Evolutionary conservation across 2,797 vertebrate genomes (phyloP), one percentile per base, ranked within the genome.

Genomic region (Myotis findleyi): DNA sequence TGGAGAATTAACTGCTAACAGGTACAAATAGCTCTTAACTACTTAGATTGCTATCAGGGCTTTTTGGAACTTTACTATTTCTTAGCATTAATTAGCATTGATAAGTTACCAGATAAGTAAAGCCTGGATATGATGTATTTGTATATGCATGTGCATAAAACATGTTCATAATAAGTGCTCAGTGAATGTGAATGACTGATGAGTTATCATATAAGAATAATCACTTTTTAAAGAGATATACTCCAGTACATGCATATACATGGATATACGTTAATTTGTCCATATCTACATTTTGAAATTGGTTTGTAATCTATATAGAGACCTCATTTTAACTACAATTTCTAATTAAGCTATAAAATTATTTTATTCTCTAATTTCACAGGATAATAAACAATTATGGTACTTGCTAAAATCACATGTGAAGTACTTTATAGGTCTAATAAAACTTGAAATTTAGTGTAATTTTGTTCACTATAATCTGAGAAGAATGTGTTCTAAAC

Each of bases 401-500:
- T 62, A 7, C 44, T 81, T 96, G 20, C n/a, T 83, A 89, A 89
- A 79, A 36, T 83, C n/a, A 95, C 9, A 80, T 1, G 33, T 85
- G 10, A 86, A 93, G 71, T 27, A 82, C 18, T 94, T 93, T 59
- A 80, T 7, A 86, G 23, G 23, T 94, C 55, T 89, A 30, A 92
- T 0, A 94, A 23, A 77, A 27, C 16, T 75, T 87, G 27, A 73
- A 93, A 93, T 25, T 62, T 87, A 93, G 91, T 57, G 82, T 68
- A 91, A 62, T 84, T 93, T 72, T 95, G 73, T 36, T 73, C 53
- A 81, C 49, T 51, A 27, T 71, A 86, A 93, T 44, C 73, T 72
- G 49, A 93, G 30, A 92, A 95, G 75, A 91, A 93, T 30, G 21
- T 86, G 2, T 91, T 96, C 71, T 85, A 97, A 96, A 96, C 93